These are phyloP conservation scores for Muschampia plurimacula DNA, from an alignment of 2,888 invertebrate species.

Conservation along the genomic window DNA sequence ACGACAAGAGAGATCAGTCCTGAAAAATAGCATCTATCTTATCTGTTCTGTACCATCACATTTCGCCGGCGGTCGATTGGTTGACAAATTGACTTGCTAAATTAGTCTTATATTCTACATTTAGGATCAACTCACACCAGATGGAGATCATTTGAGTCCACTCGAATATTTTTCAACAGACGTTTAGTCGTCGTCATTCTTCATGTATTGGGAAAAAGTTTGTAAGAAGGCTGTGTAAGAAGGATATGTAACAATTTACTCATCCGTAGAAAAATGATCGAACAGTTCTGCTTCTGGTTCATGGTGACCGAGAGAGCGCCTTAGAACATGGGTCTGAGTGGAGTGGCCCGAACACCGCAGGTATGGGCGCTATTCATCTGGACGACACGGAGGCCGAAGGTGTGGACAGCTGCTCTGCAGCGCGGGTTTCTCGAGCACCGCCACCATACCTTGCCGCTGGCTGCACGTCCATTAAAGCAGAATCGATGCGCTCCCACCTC, in stretches of 20 bases:
- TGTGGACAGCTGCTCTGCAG: constrained; percentile 80
- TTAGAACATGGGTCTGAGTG: constrained; percentile 79
- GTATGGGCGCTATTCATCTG: constrained; percentile 83
- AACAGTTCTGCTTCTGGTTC: not conserved
- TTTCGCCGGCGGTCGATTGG: constrained; percentile 63
- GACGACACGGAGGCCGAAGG: constrained; percentile 78
- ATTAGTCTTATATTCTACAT: constrained; percentile 28
- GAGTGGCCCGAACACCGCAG: constrained; percentile 80
- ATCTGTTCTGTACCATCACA: constrained; percentile 70
- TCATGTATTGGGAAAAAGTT: not conserved
- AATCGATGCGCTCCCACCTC: constrained; percentile 81
- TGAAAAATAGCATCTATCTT: constrained; percentile 56
- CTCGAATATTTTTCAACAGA: constrained; percentile 2
- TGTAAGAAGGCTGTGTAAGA: not conserved
- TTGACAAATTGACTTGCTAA: constrained; percentile 61
- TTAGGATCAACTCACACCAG: not conserved
- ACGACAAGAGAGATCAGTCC: constrained; percentile 31
- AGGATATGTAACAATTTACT: not conserved
- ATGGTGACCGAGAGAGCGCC: constrained; percentile 1
- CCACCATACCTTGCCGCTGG: constrained; percentile 83
- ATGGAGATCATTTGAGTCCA: not conserved
- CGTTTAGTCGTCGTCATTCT: not conserved
- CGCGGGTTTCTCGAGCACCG: constrained; percentile 80
- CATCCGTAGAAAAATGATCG: not conserved
- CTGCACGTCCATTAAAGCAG: constrained; percentile 81